phyloP scores from a whole-genome alignment of 1,140 invertebrate genomes.

The Anastatus disparis region DNA sequence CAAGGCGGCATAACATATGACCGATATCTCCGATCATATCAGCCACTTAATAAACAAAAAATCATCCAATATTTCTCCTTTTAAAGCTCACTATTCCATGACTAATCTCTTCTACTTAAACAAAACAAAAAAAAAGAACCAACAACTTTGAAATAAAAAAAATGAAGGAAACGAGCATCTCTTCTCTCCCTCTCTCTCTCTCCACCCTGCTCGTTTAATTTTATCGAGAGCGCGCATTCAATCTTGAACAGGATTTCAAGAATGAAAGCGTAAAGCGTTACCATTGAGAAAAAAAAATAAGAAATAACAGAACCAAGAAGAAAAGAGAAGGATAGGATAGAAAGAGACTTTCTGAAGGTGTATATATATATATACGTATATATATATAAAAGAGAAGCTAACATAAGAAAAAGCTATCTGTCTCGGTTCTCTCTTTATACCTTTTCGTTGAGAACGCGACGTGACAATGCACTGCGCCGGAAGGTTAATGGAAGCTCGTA shows the following conservation, averaged over 20 bases:
- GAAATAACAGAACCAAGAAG: not conserved
- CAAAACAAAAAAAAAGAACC: not conserved
- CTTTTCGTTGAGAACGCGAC: not conserved
- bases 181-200: too few relatives aligned
- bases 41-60: not conserved
- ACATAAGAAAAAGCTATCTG: not conserved
- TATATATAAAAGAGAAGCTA: too few relatives aligned
- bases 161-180: too few relatives aligned
- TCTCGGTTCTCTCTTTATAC: not conserved
- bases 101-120: not conserved
- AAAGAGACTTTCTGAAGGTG: not conserved
- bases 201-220: conserved; percentile 12
- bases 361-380: too few relatives aligned
- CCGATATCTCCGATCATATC: not conserved
- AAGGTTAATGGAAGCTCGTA: conserved; percentile 31
- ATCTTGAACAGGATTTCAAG: conserved; percentile 1
- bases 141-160: not conserved
- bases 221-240: not conserved
- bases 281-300: not conserved
- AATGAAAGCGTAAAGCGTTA: conserved; percentile 6
- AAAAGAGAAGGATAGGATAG: not conserved
- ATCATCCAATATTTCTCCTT: not conserved
- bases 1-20: too few relatives aligned
- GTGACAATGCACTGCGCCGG: conserved; percentile 20
- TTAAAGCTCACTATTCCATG: not conserved